Conservation (phyloP, 2,113 vertebrate species). For the Psammodynastes pulverulentus region DNA sequence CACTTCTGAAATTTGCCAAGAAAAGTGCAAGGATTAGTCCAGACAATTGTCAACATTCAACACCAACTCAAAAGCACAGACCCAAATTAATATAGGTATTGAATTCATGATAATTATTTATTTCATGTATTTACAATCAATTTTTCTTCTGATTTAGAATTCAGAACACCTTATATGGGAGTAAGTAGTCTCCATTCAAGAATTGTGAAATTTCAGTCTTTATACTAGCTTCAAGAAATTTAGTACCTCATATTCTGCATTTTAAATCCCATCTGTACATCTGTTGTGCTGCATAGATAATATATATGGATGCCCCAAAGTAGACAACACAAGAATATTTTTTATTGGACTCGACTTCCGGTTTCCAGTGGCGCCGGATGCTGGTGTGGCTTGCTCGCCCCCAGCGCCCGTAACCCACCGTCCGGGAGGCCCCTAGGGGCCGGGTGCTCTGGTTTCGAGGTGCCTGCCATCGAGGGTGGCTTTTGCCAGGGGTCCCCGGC, state of each 20-base stretch:
- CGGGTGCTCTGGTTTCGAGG: too few species aligned
- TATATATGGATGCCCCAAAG: not conserved
- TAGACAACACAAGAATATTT: not conserved
- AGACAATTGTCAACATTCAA: not conserved
- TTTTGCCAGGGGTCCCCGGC: too few species aligned
- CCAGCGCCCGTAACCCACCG: too few species aligned
- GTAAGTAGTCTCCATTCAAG: not conserved
- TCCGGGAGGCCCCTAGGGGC: too few species aligned
- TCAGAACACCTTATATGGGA: not conserved
- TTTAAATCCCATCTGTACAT: not conserved
- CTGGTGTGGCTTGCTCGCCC: too few species aligned
- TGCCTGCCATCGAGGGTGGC: too few species aligned
- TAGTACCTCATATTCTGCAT: not conserved
- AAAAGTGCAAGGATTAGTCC: not conserved
- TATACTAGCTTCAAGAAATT: not conserved
- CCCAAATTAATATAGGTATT: not conserved
- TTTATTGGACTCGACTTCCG: too few species aligned
- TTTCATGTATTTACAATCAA: not conserved
- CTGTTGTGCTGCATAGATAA: not conserved
- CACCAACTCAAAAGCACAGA: not conserved
- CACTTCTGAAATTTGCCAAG: not conserved
- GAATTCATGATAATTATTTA: not conserved
- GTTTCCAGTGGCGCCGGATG: too few species aligned
- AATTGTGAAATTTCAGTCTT: not conserved
- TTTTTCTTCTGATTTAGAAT: not conserved